Conservation (phyloP, 2,797 vertebrate genomes). For the Rhinella marina region DNA sequence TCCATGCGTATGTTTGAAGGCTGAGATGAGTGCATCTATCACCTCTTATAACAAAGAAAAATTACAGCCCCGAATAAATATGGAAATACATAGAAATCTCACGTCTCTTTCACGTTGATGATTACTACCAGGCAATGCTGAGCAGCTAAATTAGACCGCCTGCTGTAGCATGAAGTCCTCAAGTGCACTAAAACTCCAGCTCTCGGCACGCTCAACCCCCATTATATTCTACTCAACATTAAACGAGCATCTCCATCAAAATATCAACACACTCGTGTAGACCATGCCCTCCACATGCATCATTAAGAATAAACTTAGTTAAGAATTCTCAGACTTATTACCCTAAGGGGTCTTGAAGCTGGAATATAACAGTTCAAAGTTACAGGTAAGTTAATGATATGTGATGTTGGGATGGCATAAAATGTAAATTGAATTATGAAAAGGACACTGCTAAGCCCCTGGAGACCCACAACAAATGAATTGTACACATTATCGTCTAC, state of each 20-base stretch:
- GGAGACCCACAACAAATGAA: constrained; percentile 13
- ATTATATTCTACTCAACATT: constrained; percentile 20
- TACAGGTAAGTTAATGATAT: constrained; percentile 11
- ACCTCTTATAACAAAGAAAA: not conserved
- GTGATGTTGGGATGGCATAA: constrained; percentile 22
- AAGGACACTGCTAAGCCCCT: not conserved
- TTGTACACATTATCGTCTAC: not conserved
- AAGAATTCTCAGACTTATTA: constrained; percentile 11
- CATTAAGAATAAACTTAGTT: constrained; percentile 16
- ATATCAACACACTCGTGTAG: not conserved
- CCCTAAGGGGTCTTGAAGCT: not conserved
- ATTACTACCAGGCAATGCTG: constrained; percentile 28
- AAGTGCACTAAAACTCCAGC: constrained; percentile 37
- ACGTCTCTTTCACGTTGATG: constrained; percentile 9
- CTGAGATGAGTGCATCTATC: constrained; percentile 12
- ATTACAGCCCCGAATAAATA: constrained; percentile 26
- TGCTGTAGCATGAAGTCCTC: constrained; percentile 30
- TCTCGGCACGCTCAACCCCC: constrained; percentile 6
- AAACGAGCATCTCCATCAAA: not conserved
- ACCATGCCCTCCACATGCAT: constrained; percentile 7
- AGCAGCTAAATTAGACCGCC: constrained; percentile 44
- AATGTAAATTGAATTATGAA: constrained; percentile 21
- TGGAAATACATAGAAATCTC: constrained; percentile 28
- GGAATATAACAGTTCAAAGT: not conserved
- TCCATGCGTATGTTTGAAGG: constrained; percentile 4